phyloP scores from a whole-genome alignment of 2,113 vertebrate species.

The Gnathonemus longibarbis region DNA sequence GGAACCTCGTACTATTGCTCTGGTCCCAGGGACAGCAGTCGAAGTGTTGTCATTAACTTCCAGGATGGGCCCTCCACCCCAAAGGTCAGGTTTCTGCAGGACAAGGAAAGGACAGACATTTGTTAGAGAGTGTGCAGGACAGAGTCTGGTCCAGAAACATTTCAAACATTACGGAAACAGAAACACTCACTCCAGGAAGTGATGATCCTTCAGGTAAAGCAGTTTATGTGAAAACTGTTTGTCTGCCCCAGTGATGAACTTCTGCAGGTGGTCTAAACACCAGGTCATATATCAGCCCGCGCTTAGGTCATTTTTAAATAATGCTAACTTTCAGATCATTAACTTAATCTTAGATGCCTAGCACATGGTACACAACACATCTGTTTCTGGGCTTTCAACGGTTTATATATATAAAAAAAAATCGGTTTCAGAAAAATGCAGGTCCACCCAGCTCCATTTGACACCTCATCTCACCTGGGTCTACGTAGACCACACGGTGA shows the following conservation, averaged over 20 bases:
- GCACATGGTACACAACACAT: neutral
- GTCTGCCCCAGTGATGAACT: conserved; percentile 55
- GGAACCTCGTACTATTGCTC: conserved; percentile 70
- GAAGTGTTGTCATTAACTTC: conserved; percentile 77
- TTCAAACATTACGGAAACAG: neutral
- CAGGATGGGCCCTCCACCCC: conserved; percentile 82
- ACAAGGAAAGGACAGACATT: neutral
- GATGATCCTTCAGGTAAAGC: conserved; percentile 69
- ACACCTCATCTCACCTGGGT: conserved; percentile 58
- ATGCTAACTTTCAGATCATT: neutral
- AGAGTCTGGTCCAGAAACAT: neutral
- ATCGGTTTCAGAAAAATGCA: neutral
- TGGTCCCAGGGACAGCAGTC: conserved; percentile 65
- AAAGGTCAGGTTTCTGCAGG: conserved; percentile 75
- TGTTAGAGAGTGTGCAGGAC: neutral
- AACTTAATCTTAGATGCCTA: neutral
- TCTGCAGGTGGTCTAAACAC: conserved; percentile 64
- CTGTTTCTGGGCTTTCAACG: neutral
- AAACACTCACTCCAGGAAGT: conserved; percentile 67
- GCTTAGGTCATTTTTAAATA: neutral
- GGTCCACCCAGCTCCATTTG: neutral
- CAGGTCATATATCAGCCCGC: neutral
- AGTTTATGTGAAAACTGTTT: conserved; percentile 71
- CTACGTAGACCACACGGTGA: conserved; percentile 76
- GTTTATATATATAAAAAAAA: neutral